Evolutionary conservation across 2,888 invertebrate species (phyloP).

Genomic region (Morinoia aosen): DNA sequence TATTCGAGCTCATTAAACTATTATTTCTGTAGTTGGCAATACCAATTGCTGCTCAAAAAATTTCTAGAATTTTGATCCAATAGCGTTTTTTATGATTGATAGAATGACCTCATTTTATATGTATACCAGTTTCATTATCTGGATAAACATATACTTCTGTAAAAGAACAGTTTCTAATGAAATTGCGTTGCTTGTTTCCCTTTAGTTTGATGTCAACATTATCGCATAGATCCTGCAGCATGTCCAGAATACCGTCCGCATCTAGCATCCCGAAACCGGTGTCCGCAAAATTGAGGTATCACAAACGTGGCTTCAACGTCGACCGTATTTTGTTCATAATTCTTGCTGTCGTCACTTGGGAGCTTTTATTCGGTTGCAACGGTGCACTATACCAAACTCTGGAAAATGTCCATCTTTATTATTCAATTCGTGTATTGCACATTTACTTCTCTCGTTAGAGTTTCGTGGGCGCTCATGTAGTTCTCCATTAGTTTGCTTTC

Average conservation of each 20-base stretch:
- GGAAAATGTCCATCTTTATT: neutral
- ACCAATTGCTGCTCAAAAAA: too few species aligned
- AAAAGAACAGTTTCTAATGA: neutral
- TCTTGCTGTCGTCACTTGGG: neutral
- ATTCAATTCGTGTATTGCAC: neutral
- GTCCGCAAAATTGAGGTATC: constrained; percentile 36
- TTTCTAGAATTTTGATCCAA: neutral
- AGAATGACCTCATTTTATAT: neutral
- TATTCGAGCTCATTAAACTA: neutral
- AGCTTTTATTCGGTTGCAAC: neutral
- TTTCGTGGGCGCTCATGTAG: neutral
- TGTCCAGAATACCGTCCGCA: constrained; percentile 84
- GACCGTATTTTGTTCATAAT: neutral
- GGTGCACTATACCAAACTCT: neutral
- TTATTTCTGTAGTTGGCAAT: neutral
- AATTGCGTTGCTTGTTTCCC: constrained; percentile 42
- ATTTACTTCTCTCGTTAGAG: neutral
- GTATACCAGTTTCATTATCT: neutral
- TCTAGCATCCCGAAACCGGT: constrained; percentile 73
- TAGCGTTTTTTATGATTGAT: neutral
- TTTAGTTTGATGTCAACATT: constrained; percentile 34
- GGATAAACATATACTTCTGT: neutral
- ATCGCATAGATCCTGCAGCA: constrained; percentile 70
- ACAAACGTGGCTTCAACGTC: neutral
- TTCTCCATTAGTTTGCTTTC: neutral